phyloP scores from a whole-genome alignment of 2,113 vertebrate genomes.

The Gnathonemus longibarbis region DNA sequence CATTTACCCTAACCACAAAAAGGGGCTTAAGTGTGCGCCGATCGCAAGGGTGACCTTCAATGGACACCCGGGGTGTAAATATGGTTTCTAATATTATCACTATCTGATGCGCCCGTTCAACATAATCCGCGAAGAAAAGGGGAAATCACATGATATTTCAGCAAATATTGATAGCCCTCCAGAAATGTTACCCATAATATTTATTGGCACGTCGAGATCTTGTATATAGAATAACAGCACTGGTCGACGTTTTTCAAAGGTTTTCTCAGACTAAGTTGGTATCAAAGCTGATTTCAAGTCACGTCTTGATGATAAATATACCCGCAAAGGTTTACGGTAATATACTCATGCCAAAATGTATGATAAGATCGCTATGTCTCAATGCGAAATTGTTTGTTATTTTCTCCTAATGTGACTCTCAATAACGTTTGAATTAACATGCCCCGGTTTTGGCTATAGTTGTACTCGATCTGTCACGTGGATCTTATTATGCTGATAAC shows the following conservation, averaged over 20 bases:
- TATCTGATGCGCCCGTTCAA: slow-evolving; percentile 40
- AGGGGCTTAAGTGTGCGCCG: slow-evolving; percentile 52
- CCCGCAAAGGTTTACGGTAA: not conserved
- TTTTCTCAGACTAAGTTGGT: not conserved
- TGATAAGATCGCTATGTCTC: not conserved
- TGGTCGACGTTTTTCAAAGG: not conserved
- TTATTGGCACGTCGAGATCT: slow-evolving; percentile 13
- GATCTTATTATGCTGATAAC: not conserved
- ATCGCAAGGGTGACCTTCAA: slow-evolving; percentile 53
- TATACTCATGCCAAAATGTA: not conserved
- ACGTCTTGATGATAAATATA: not conserved
- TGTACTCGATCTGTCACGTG: not conserved
- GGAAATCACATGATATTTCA: slow-evolving; percentile 54
- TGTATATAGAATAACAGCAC: slow-evolving; percentile 11
- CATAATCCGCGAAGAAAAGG: slow-evolving; percentile 37
- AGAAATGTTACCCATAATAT: slow-evolving; percentile 34
- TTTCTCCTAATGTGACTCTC: not conserved
- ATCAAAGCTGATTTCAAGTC: not conserved
- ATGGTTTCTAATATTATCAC: slow-evolving; percentile 49
- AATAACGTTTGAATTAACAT: not conserved
- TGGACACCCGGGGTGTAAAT: slow-evolving; percentile 50
- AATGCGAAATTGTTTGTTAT: not conserved
- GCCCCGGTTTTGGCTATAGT: not conserved
- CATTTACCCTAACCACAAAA: slow-evolving; percentile 61
- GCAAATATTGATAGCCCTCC: slow-evolving; percentile 41